Evolutionary conservation across 1,140 invertebrate species (phyloP).

Genomic region (Ceratina calcarata): DNA sequence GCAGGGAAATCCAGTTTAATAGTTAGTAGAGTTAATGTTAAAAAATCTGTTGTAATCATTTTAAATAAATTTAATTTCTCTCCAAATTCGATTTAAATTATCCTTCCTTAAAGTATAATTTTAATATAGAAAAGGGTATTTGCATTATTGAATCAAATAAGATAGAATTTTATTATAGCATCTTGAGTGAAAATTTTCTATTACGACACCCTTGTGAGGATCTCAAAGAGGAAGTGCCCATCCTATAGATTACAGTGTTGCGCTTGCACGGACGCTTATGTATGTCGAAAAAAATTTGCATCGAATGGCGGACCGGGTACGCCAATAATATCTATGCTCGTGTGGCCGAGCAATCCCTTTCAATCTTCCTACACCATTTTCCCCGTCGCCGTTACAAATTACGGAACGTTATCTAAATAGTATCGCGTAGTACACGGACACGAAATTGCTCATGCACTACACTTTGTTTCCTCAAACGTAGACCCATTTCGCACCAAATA

Average conservation of each 20-base stretch:
- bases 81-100: too few relatives aligned
- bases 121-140: too few relatives aligned
- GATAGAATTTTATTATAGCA: too few relatives aligned
- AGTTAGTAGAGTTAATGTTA: too few relatives aligned
- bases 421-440: not conserved
- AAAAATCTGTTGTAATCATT: too few relatives aligned
- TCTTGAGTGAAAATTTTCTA: too few relatives aligned
- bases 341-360: constrained; percentile 24
- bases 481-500: too few relatives aligned
- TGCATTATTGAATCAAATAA: too few relatives aligned
- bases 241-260: constrained; percentile 21
- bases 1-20: not conserved
- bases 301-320: constrained; percentile 19
- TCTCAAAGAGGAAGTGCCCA: constrained; percentile 23
- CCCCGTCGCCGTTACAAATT: constrained; percentile 24
- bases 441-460: not conserved
- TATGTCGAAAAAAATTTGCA: constrained; percentile 29
- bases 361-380: constrained; percentile 35
- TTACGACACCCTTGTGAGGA: not conserved
- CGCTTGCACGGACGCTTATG: constrained; percentile 1
- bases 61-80: too few relatives aligned
- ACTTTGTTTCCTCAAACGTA: not conserved
- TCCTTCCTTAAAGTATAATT: too few relatives aligned
- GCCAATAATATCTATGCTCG: constrained; percentile 23
- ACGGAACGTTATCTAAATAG: constrained; percentile 31